Evolutionary conservation across 1,140 invertebrate genomes (phyloP).

Genomic region (Bactericera cockerelli): DNA sequence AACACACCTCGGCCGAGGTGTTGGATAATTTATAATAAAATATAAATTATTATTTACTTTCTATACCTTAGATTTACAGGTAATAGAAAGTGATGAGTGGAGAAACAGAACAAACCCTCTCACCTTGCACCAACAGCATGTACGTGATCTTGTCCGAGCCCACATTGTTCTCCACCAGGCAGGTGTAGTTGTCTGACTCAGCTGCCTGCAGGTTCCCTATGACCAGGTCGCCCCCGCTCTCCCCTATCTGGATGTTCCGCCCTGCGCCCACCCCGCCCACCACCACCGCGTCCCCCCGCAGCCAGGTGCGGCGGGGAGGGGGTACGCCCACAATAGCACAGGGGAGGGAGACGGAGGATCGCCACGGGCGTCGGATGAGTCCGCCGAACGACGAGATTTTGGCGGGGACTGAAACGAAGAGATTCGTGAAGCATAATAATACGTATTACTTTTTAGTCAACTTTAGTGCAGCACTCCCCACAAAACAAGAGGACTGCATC

Average conservation of each 20-base stretch:
- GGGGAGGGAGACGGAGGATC: constrained; percentile 40
- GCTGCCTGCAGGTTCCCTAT: constrained; percentile 39
- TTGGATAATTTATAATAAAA: too few relatives aligned
- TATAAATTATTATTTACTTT: too few relatives aligned
- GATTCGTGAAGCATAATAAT: too few relatives aligned
- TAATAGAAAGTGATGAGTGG: too few relatives aligned
- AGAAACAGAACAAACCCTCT: too few relatives aligned
- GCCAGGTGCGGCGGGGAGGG: constrained; percentile 43
- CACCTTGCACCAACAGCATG: constrained; percentile 37
- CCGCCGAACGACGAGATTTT: constrained; percentile 52
- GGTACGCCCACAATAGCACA: constrained; percentile 48
- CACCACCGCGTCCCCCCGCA: constrained; percentile 32
- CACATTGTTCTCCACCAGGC: constrained; percentile 27
- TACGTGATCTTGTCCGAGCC: constrained; percentile 34
- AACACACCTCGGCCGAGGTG: too few relatives aligned
- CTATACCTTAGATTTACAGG: too few relatives aligned
- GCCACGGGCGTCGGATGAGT: constrained; percentile 44
- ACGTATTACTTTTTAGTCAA: too few relatives aligned
- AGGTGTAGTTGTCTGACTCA: constrained; percentile 30
- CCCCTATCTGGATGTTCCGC: constrained; percentile 41
- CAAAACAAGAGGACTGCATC: too few relatives aligned
- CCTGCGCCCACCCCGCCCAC: constrained; percentile 7
- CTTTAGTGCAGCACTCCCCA: too few relatives aligned
- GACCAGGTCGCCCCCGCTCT: constrained; percentile 47
- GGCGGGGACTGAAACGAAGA: constrained; percentile 40